Evolutionary conservation across 64 coral and sea anemone genomes (phyloP).

Genomic region (Hydrozoanthus tunicans): DNA sequence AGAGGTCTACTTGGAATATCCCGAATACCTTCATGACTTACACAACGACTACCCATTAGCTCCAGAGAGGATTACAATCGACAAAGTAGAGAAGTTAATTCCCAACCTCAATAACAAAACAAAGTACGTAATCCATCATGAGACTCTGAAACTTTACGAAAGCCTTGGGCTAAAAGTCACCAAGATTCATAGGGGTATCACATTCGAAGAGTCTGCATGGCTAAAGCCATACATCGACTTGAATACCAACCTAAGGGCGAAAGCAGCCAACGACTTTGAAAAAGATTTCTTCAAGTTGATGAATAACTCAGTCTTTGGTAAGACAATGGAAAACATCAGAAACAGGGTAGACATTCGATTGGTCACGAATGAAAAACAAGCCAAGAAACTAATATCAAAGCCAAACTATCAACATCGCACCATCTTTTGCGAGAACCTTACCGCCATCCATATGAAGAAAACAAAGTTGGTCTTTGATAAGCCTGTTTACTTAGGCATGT

Average conservation of each 20-base stretch:
- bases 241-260: neutral
- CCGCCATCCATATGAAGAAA: neutral
- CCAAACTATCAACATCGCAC: neutral
- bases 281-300: too few relatives aligned
- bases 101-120: neutral
- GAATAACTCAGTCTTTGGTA: neutral
- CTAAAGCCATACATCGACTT: neutral
- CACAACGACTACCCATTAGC: neutral
- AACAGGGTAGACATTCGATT: neutral
- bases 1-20: constrained; percentile 21
- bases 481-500: neutral
- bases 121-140: neutral
- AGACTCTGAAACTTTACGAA: neutral
- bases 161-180: too few relatives aligned
- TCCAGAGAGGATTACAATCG: neutral
- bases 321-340: neutral
- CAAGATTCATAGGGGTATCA: too few relatives aligned
- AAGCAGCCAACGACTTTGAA: neutral
- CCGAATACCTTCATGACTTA: neutral
- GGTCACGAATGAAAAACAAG: neutral
- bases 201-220: too few relatives aligned
- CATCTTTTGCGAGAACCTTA: neutral
- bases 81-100: neutral
- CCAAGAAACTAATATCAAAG: neutral
- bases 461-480: neutral